phyloP scores from a whole-genome alignment of 2,888 invertebrate genomes.

The Idaea dimidiata region DNA sequence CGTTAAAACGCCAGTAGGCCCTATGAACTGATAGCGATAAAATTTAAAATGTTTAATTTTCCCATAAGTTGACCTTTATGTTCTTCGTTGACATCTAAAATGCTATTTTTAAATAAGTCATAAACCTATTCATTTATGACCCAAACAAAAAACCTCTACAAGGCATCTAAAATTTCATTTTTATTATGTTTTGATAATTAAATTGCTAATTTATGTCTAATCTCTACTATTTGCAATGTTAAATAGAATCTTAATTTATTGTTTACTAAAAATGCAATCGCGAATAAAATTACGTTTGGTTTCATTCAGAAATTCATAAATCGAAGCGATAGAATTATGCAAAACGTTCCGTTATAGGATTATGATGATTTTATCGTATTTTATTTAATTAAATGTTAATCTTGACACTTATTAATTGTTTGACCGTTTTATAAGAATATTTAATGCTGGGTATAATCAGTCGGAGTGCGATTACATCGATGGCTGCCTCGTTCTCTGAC shows the following conservation, averaged over 20 bases:
- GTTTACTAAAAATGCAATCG: neutral
- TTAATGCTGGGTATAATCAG: conserved; percentile 61
- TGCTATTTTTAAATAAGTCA: neutral
- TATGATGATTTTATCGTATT: conserved; percentile 57
- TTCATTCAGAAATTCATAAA: conserved; percentile 20
- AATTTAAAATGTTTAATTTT: too few relatives aligned
- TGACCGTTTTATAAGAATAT: conserved; percentile 57
- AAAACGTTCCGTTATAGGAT: conserved; percentile 36
- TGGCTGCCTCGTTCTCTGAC: conserved; percentile 58
- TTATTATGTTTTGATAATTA: neutral
- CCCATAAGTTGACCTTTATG: too few relatives aligned
- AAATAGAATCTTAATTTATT: conserved; percentile 2
- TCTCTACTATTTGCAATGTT: neutral
- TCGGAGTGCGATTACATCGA: conserved; percentile 56
- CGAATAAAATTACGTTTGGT: neutral
- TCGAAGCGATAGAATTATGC: conserved; percentile 24
- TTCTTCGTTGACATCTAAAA: too few relatives aligned
- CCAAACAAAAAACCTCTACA: neutral
- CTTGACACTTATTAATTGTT: conserved; percentile 74
- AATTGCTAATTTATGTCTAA: neutral
- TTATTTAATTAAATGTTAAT: conserved; percentile 66
- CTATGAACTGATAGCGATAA: too few relatives aligned
- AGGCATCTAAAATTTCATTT: neutral
- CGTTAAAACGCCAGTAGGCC: too few relatives aligned
- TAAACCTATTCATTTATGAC: neutral